Evolutionary conservation across 2,888 invertebrate genomes (phyloP), one percentile per base, ranked within the genome.

Genomic region (Aelia acuminata): DNA sequence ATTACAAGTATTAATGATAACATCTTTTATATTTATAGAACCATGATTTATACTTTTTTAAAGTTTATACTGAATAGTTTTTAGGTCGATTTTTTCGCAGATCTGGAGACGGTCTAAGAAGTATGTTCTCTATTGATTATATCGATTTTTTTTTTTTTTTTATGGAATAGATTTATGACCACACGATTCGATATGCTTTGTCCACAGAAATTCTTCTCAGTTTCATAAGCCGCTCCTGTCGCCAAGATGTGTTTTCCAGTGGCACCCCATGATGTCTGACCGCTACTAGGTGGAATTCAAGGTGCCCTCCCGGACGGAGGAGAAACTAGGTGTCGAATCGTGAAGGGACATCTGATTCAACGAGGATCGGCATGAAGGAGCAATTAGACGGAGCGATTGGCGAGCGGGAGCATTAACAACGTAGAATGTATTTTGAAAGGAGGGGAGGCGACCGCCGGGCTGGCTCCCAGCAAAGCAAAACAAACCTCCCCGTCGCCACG

Each of bases 371-470:
- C 43, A 80, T 80, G 43, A 80, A 80, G 43, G 80, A 47, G 80
- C 80, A 80, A 80, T 80, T 80, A 80, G 80, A 80, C 43, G 80
- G 11, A 47, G 80, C 80, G 80, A 80, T 80, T 80, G 80, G 80
- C n/a, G 49, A 57, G 49, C 39, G 88, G 75, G 87, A 88, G 53
- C 88, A 89, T 89, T 88, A 89, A 89, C 89, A 89, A 89, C 87
- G 88, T 88, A 89, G 88, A 88, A 89, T 88, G 89, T 89, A 89
- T 89, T 89, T 89, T 88, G 89, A 89, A 88, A 89, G 89, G 89
- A 88, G 89, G 86, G 57, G 63, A 75, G 88, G 80, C 88, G 87
- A 87, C 84, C 84, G 88, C 63, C 50, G 85, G 50, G 84, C 87
- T 85, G 84, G 87, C 84, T 85, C 89, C 86, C 86, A 47, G 43